Percentiles rank a stretch among this genome's conserved stretches.
Evolutionary conservation across 2,797 vertebrate species (phyloP).

Genomic region (Peromyscus nudipes): DNA sequence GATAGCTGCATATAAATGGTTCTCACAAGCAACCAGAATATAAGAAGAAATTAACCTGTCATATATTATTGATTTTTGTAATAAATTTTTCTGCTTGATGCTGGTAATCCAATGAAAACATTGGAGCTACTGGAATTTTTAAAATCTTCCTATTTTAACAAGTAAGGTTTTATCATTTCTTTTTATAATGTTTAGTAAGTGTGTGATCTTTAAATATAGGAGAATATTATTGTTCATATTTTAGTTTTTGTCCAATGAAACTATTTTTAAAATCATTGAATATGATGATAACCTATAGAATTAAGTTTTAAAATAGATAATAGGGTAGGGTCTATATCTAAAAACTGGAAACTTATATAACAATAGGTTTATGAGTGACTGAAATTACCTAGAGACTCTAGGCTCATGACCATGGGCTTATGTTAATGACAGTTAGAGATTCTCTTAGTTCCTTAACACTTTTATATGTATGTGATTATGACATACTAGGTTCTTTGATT

Average conservation of each 20-base stretch:
- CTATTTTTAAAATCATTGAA: slow-evolving; percentile 46
- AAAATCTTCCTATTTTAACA: slow-evolving; percentile 25
- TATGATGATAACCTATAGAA: background rate
- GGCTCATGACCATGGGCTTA: background rate
- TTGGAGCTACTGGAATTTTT: background rate
- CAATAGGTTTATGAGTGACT: slow-evolving; percentile 15
- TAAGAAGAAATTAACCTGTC: slow-evolving; percentile 16
- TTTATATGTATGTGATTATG: slow-evolving; percentile 37
- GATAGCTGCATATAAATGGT: background rate
- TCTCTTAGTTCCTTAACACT: background rate
- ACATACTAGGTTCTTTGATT: slow-evolving; percentile 1
- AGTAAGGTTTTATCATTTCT: slow-evolving; percentile 11
- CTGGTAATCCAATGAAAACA: background rate
- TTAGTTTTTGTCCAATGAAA: slow-evolving; percentile 19
- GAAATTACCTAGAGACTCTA: slow-evolving; percentile 2
- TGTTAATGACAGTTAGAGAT: background rate
- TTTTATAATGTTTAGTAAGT: slow-evolving; percentile 6
- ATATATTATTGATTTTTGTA: background rate
- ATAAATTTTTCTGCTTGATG: slow-evolving; percentile 29
- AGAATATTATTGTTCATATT: slow-evolving; percentile 9
- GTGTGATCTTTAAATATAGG: slow-evolving; percentile 4
- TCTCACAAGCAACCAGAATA: background rate
- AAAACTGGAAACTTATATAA: slow-evolving; percentile 20
- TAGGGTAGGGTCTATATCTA: background rate
- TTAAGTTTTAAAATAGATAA: slow-evolving; percentile 13